Base-by-base conservation (phyloP, 1,140 invertebrate genomes). In the Bombus affinis region DNA sequence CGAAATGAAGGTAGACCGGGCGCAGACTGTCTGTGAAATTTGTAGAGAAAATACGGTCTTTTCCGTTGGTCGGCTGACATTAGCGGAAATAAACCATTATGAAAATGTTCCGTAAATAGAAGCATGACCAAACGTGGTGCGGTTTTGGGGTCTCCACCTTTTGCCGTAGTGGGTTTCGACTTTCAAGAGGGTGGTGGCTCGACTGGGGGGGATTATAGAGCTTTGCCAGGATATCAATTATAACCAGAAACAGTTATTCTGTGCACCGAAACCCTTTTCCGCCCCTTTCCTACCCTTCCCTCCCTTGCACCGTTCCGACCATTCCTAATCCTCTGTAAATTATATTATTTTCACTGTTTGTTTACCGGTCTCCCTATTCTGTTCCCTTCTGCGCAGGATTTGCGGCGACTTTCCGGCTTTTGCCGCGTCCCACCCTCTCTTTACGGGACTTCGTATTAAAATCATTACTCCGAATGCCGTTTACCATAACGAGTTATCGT, bases 151-250 rank as follows among this genome's bases (percentile, higher is more conserved):
- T 91, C 92, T 92, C 89, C 91, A 90, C 91, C 92, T 93, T 91
- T 93, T 90, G 87, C 89, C 90, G 85, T 87, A 93, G 91, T 88
- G 92, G 92, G 93, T 93, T 94, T 94, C 92, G 92, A 94, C 93
- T 91, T 94, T 94, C 92, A 94, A 93, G 93, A 93, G 93, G 92
- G 93, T 92, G 89, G 92, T 83, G 88, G 88, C 91, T 91, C 88
- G 92, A 88, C 86, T 87, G 88, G 86, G 89, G 79, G 90, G 93
- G 94, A 95, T 95, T 95, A 95, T 94, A 93, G 94, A 93, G 94
- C 94, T 95, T 95, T 95, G 92, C 94, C 94, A 93, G 94, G 94
- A 95, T 95, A 95, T 95, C 94, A 95, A 95, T 95, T 95, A 95
- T 95, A 95, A 95, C 94, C 94, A 95, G 94, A 95, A 91, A 91